Percentiles rank a stretch among this genome's conserved stretches.
Conservation (phyloP, 2,797 vertebrate species). For the Erpetoichthys calabaricus region DNA sequence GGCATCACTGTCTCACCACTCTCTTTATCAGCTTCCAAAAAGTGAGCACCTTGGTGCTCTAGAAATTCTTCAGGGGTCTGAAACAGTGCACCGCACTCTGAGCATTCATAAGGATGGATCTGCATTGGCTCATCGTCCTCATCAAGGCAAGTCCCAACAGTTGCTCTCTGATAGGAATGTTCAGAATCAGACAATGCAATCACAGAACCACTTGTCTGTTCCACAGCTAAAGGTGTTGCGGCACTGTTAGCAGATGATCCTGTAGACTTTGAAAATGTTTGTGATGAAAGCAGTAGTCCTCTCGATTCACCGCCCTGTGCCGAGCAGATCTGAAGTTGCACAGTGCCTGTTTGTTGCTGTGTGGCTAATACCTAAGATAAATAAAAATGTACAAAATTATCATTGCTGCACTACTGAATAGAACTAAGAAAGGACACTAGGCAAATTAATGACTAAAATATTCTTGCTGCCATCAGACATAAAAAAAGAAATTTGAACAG, state of each 20-base stretch:
- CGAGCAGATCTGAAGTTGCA: slow-evolving; percentile 61
- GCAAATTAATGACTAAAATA: no score
- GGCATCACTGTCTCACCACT: slow-evolving; percentile 45
- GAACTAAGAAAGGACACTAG: no score
- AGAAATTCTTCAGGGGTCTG: slow-evolving; percentile 77
- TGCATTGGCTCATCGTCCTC: slow-evolving; percentile 31
- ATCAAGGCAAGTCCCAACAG: slow-evolving; percentile 31
- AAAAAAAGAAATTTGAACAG: no score
- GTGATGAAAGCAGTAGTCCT: slow-evolving; percentile 28
- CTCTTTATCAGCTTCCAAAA: slow-evolving; percentile 71
- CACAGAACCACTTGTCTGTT: not conserved
- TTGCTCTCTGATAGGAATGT: slow-evolving; percentile 40
- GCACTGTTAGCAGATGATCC: slow-evolving; percentile 16
- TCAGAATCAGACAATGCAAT: slow-evolving; percentile 17
- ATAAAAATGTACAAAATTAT: no score
- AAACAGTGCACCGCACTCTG: slow-evolving; percentile 72
- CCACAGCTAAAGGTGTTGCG: no score
- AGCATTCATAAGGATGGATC: slow-evolving; percentile 78
- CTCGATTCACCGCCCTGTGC: slow-evolving; percentile 48
- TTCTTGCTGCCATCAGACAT: no score
- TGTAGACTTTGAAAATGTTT: slow-evolving; percentile 1
- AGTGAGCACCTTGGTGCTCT: slow-evolving; percentile 81
- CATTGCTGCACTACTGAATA: no score
- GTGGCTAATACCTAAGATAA: no score
- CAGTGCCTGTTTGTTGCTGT: slow-evolving; percentile 39